These are phyloP conservation scores for Formica selysi DNA, from an alignment of 1,140 invertebrate genomes.

Conservation along the genomic window DNA sequence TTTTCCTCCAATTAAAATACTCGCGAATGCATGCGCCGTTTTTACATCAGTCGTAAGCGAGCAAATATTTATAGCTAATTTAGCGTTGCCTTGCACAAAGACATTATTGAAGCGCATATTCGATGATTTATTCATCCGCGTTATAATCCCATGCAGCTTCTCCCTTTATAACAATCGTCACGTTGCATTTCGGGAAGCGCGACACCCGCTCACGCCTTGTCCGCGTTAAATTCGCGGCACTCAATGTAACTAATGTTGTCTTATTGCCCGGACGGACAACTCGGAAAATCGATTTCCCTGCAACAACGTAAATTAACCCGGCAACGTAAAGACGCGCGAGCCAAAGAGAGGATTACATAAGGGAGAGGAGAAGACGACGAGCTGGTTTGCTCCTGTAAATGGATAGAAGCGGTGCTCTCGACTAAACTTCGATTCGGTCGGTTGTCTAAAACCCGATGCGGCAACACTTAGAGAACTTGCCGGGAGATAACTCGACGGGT, in stretches of 20 bases:
- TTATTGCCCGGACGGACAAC: slow-evolving; percentile 8
- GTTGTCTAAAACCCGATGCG: slow-evolving; percentile 40
- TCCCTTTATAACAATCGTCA: slow-evolving; percentile 9
- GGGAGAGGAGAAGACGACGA: too few species aligned
- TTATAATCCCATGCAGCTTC: neutral
- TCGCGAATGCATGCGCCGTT: neutral
- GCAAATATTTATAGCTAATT: neutral
- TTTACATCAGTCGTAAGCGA: neutral
- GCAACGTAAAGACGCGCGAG: slow-evolving; percentile 15
- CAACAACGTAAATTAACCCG: slow-evolving; percentile 66
- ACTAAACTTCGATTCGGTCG: slow-evolving; percentile 47
- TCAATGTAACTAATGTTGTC: slow-evolving; percentile 24
- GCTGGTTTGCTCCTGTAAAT: slow-evolving; percentile 28
- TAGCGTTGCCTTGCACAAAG: too few species aligned
- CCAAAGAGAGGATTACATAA: neutral
- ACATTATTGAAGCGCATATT: neutral
- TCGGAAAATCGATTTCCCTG: slow-evolving; percentile 55
- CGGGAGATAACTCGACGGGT: slow-evolving; percentile 55
- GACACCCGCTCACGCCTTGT: slow-evolving; percentile 3
- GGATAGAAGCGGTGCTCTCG: slow-evolving; percentile 21
- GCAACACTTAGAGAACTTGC: slow-evolving; percentile 27
- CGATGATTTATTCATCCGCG: too few species aligned
- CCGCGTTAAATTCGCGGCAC: slow-evolving; percentile 7
- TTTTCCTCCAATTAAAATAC: neutral
- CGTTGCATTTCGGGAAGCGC: neutral